A percentile compares a stretch with the other conserved stretches of the same genome.
Evolutionary conservation across 2,797 vertebrate genomes (phyloP).

Genomic region (Sebastes matsubarae): DNA sequence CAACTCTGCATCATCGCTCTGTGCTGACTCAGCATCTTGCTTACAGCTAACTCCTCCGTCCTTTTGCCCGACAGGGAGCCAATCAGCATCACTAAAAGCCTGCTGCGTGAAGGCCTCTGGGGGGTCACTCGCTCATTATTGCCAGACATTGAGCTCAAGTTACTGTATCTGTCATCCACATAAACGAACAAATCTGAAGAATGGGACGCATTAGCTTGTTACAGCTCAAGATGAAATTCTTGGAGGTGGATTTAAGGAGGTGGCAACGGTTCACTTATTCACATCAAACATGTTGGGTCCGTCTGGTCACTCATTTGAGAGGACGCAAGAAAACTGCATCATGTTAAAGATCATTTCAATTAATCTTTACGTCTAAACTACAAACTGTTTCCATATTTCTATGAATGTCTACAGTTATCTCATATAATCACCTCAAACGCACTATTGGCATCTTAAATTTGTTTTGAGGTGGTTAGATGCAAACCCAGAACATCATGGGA

Average conservation of each 20-base stretch:
- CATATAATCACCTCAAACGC: not conserved
- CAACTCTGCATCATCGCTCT: constrained; percentile 23
- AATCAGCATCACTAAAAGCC: constrained; percentile 34
- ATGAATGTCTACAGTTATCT: not conserved
- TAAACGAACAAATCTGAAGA: constrained; percentile 6
- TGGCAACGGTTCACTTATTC: not conserved
- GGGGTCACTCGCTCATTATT: constrained; percentile 12
- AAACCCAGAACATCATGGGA: not conserved
- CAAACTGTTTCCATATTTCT: not conserved
- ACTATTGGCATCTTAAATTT: not conserved
- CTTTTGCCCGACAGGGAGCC: not conserved
- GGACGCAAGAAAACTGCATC: not conserved
- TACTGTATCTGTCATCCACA: constrained; percentile 13
- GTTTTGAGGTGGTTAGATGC: not conserved
- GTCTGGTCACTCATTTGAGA: not conserved
- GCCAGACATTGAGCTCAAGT: constrained; percentile 28
- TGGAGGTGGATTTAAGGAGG: too few species aligned
- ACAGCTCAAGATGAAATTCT: not conserved
- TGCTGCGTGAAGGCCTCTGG: constrained; percentile 5
- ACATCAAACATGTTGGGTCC: not conserved
- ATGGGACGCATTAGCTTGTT: not conserved
- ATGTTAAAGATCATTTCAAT: not conserved
- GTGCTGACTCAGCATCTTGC: constrained; percentile 61
- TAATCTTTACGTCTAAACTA: not conserved
- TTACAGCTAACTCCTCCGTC: constrained; percentile 9